Conservation (phyloP, 1,140 invertebrate genomes). For the Psilanteris sp. region DNA sequence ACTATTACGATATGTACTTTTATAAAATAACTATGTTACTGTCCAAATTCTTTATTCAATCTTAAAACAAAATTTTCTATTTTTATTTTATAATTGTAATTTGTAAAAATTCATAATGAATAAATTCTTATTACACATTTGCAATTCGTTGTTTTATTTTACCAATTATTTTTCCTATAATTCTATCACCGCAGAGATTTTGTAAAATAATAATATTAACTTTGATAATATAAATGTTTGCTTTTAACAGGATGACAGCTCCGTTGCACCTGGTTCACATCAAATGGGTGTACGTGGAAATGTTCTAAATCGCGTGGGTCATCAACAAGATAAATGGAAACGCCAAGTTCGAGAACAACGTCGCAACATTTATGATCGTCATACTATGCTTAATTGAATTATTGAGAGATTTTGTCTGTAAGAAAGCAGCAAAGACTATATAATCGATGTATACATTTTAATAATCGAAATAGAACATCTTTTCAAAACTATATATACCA, state of each 20-base stretch:
- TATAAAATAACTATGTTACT: no score
- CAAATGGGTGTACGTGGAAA: slow-evolving; percentile 88
- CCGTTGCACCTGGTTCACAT: slow-evolving; percentile 83
- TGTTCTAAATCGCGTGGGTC: slow-evolving; percentile 95
- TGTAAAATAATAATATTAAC: slow-evolving; percentile 25
- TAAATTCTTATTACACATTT: slow-evolving; percentile 18
- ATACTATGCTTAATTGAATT: slow-evolving; percentile 97
- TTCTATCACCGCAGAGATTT: slow-evolving; percentile 21
- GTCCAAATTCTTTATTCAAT: no score
- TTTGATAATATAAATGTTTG: slow-evolving; percentile 8
- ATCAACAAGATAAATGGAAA: slow-evolving; percentile 99
- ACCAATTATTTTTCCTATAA: neutral
- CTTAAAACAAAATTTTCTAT: no score
- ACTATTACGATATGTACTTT: slow-evolving; percentile 16
- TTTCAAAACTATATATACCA: no score
- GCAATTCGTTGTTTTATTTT: slow-evolving; percentile 25
- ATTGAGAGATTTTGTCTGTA: slow-evolving; percentile 12
- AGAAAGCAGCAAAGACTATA: no score
- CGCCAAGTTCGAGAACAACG: slow-evolving; percentile 97
- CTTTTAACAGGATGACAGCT: slow-evolving; percentile 82
- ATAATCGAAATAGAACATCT: no score
- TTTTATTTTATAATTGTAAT: neutral
- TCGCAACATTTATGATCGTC: slow-evolving; percentile 97
- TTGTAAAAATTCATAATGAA: slow-evolving; percentile 33
- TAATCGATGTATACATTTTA: no score